Evolutionary conservation across 2,797 vertebrate species (phyloP).

Genomic region (Leuciscus waleckii): DNA sequence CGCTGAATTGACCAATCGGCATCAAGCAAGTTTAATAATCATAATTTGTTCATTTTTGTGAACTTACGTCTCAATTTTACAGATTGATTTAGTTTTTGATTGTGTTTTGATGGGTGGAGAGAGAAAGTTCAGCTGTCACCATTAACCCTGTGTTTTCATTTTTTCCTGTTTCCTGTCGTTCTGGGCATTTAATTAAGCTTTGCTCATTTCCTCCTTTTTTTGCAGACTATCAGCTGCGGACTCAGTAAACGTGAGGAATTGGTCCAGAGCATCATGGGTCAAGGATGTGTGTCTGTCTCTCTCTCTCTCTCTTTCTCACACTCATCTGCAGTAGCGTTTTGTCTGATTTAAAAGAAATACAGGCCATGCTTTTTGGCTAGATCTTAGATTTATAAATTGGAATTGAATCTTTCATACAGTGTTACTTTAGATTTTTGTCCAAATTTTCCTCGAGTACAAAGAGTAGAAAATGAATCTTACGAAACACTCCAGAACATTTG

Average conservation of each 20-base stretch:
- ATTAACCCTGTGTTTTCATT: slow-evolving; percentile 64
- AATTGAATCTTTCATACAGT: not conserved
- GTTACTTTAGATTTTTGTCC: not conserved
- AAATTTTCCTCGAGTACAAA: not conserved
- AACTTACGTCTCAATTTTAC: not conserved
- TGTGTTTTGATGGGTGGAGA: slow-evolving; percentile 44
- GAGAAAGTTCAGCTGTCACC: slow-evolving; percentile 60
- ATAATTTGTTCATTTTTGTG: not conserved
- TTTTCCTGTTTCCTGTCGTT: slow-evolving; percentile 67
- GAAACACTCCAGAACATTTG: not conserved
- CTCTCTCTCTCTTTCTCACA: not conserved
- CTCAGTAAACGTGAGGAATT: slow-evolving; percentile 69
- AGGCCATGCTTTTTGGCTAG: not conserved
- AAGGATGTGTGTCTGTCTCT: not conserved
- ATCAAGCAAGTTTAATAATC: not conserved
- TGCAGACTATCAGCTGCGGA: slow-evolving; percentile 86
- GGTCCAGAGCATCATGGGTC: slow-evolving; percentile 24
- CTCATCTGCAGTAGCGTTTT: slow-evolving; percentile 26
- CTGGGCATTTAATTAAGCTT: slow-evolving; percentile 78
- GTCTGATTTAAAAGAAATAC: not conserved
- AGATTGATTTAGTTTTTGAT: slow-evolving; percentile 20
- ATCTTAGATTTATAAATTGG: not conserved
- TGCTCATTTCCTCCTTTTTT: slow-evolving; percentile 76
- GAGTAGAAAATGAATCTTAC: not conserved
- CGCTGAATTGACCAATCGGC: not conserved